Percentiles rank a stretch among this genome's conserved stretches.
These are phyloP conservation scores for Drosophila quasianomalipes DNA, from an alignment of 2,888 invertebrate genomes.

Conservation along the genomic window DNA sequence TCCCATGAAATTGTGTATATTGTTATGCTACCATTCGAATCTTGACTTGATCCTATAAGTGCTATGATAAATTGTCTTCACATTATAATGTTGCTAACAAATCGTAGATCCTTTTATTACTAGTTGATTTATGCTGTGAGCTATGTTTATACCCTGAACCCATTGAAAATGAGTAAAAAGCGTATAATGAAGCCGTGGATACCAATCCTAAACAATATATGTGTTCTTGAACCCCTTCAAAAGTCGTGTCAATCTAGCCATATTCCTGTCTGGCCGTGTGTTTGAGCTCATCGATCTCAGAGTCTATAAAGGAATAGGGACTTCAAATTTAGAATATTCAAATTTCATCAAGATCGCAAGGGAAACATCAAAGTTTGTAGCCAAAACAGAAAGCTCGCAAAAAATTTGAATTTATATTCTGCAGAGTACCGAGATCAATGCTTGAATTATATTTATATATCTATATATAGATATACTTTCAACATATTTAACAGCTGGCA, in stretches of 20 bases:
- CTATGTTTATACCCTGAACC: neutral
- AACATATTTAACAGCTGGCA: neutral
- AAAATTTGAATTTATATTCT: neutral
- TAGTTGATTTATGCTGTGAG: neutral
- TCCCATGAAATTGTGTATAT: neutral
- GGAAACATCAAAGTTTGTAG: neutral
- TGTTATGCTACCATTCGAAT: constrained; percentile 17
- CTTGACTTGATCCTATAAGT: constrained; percentile 9
- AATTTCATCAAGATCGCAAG: neutral
- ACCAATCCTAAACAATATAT: neutral
- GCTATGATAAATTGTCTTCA: neutral
- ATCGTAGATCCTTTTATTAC: neutral
- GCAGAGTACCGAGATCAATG: neutral
- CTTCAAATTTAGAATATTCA: neutral
- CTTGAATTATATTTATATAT: neutral
- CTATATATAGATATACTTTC: neutral
- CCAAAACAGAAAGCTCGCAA: neutral
- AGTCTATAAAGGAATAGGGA: neutral
- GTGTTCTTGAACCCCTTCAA: neutral
- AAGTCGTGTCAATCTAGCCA: neutral
- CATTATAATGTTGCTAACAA: neutral
- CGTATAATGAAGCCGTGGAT: neutral
- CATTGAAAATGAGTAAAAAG: neutral
- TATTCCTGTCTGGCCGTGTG: neutral
- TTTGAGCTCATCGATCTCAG: neutral